Evolutionary conservation across 2,888 invertebrate genomes (phyloP).

Genomic region (Silvanus unidentatus): DNA sequence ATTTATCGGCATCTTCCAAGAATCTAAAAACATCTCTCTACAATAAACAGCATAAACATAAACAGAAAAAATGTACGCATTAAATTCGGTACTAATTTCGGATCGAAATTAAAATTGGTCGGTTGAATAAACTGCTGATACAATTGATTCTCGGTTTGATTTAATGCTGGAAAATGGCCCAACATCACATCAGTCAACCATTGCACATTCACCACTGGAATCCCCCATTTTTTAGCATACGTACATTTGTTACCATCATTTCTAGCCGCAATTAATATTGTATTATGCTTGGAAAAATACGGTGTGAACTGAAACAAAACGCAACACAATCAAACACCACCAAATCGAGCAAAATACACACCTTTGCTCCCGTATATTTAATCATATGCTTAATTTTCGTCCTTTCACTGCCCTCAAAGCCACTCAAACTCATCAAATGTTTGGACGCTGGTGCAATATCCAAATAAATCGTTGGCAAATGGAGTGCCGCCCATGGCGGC

Average conservation of each 20-base stretch:
- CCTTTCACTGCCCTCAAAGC: slow-evolving; percentile 85
- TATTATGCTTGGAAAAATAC: slow-evolving; percentile 74
- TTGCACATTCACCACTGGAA: slow-evolving; percentile 84
- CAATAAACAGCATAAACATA: slow-evolving; percentile 18
- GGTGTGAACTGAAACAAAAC: slow-evolving; percentile 54
- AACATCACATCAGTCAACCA: slow-evolving; percentile 92
- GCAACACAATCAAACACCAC: slow-evolving; percentile 5
- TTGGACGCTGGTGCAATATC: slow-evolving; percentile 68
- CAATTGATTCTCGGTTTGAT: slow-evolving; percentile 74
- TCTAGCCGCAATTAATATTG: slow-evolving; percentile 70
- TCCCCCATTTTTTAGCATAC: slow-evolving; percentile 88
- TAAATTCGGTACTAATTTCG: slow-evolving; percentile 76
- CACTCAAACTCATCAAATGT: slow-evolving; percentile 78
- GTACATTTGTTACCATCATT: slow-evolving; percentile 82
- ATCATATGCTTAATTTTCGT: slow-evolving; percentile 78
- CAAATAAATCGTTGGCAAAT: slow-evolving; percentile 65
- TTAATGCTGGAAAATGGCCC: slow-evolving; percentile 77
- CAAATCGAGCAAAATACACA: slow-evolving; percentile 29
- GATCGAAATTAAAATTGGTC: slow-evolving; percentile 76
- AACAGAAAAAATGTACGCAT: slow-evolving; percentile 78
- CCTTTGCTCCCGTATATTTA: slow-evolving; percentile 78
- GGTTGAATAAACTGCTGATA: slow-evolving; percentile 81
- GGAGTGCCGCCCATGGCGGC: slow-evolving; percentile 91
- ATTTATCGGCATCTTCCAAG: slow-evolving; percentile 91
- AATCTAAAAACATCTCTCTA: slow-evolving; percentile 55